phyloP scores from a whole-genome alignment of 2,888 invertebrate genomes.

The Eretmocerus hayati region DNA sequence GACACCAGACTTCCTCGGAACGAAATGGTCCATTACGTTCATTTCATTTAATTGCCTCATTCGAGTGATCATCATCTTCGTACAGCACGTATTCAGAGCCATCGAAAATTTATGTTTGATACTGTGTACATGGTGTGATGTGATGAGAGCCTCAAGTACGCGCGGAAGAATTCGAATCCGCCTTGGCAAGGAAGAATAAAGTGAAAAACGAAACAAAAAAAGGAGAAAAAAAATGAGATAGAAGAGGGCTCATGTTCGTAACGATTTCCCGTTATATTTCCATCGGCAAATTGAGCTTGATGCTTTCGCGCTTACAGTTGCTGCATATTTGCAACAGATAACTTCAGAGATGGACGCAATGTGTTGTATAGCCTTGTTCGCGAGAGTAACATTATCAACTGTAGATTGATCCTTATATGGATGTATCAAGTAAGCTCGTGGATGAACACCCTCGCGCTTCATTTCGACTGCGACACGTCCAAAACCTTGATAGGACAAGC shows the following conservation, averaged over 20 bases:
- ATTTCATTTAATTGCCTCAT: constrained; percentile 8
- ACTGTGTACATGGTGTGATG: neutral
- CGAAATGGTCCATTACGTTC: too few species aligned
- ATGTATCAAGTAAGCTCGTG: too few species aligned
- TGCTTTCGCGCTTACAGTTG: neutral
- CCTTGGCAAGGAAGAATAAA: neutral
- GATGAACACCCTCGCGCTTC: too few species aligned
- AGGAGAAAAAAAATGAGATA: neutral
- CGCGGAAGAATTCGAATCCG: too few species aligned
- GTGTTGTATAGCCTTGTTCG: too few species aligned
- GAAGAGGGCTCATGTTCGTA: constrained; percentile 1
- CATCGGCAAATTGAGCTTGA: constrained; percentile 15
- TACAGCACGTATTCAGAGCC: constrained; percentile 1
- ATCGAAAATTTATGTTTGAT: neutral
- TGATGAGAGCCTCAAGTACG: neutral
- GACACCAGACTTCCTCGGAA: too few species aligned
- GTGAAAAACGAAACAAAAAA: neutral
- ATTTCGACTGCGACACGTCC: too few species aligned
- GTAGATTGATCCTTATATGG: too few species aligned
- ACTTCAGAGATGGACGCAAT: too few species aligned
- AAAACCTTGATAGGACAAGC: too few species aligned
- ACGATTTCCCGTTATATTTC: constrained; percentile 16
- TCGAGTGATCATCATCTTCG: constrained; percentile 2
- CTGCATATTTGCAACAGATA: too few species aligned
- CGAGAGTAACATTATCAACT: too few species aligned